Evolutionary conservation across 2,888 invertebrate species (phyloP).

Genomic region (Dioctria linearis): DNA sequence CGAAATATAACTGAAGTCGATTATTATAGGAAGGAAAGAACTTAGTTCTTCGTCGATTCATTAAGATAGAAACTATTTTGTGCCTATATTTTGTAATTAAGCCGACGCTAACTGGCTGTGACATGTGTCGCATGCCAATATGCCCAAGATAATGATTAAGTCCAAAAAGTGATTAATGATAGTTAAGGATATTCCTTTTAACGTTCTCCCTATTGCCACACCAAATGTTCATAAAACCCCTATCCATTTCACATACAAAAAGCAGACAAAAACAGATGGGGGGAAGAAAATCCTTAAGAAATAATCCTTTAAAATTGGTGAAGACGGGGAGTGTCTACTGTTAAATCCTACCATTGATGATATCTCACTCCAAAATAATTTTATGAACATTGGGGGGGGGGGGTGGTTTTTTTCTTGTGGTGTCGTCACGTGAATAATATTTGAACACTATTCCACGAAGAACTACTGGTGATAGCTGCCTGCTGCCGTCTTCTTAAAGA

Average conservation of each 20-base stretch:
- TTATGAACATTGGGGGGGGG: background rate
- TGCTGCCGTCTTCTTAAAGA: conserved; percentile 51
- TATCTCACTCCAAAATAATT: background rate
- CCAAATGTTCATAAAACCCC: too few relatives aligned
- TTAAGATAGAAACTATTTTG: too few relatives aligned
- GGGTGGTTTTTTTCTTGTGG: background rate
- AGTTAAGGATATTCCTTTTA: background rate
- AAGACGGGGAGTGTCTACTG: background rate
- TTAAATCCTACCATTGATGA: conserved; percentile 14
- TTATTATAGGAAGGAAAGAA: too few relatives aligned
- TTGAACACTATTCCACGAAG: conserved; percentile 22
- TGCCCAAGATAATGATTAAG: conserved; percentile 16
- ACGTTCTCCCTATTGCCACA: background rate
- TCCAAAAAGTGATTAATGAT: conserved; percentile 9
- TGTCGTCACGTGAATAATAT: conserved; percentile 34
- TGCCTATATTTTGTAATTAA: background rate
- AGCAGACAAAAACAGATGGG: too few relatives aligned
- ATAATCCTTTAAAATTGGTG: conserved; percentile 39
- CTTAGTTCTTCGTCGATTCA: too few relatives aligned
- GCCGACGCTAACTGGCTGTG: background rate
- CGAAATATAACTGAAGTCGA: too few relatives aligned
- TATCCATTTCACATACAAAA: too few relatives aligned
- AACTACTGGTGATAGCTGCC: too few relatives aligned
- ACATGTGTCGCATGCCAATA: conserved; percentile 1
- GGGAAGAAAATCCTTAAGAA: background rate